Conservation (phyloP, 1,140 invertebrate species). For the Drosophila cardini region DNA sequence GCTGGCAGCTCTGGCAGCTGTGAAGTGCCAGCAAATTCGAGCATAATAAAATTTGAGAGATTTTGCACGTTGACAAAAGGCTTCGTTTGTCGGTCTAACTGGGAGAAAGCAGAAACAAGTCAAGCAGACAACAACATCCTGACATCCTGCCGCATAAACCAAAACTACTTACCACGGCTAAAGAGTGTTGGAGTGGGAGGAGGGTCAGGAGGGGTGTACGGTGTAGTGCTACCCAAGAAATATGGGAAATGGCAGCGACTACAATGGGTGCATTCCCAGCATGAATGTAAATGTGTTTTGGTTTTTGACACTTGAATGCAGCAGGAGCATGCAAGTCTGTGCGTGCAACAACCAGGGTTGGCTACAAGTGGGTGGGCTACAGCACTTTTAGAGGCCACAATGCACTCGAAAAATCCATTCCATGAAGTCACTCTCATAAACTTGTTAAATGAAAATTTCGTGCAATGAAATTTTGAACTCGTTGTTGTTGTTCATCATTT, state of each 20-base stretch:
- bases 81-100: conserved; percentile 16
- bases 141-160: conserved; percentile 28
- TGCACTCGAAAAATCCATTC: conserved; percentile 59
- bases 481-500: conserved; percentile 63
- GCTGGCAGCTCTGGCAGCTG: conserved; percentile 9
- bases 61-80: conserved; percentile 67
- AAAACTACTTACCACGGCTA: conserved; percentile 10
- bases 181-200: not conserved
- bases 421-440: conserved; percentile 60
- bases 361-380: not conserved
- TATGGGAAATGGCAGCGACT: conserved; percentile 17
- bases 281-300: conserved; percentile 53
- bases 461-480: conserved; percentile 41
- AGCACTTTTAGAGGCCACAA: not conserved
- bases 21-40: conserved; percentile 58
- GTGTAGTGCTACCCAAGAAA: not conserved
- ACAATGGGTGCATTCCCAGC: conserved; percentile 31
- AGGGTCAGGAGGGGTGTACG: not conserved
- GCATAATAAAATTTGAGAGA: conserved; percentile 78
- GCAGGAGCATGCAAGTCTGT: conserved; percentile 14
- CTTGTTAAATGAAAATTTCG: conserved; percentile 72
- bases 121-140: conserved; percentile 31
- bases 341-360: conserved; percentile 10
- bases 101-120: conserved; percentile 23
- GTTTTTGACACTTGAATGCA: conserved; percentile 44